Evolutionary conservation across 1,140 invertebrate genomes (phyloP).

Genomic region (Patella vulgata): DNA sequence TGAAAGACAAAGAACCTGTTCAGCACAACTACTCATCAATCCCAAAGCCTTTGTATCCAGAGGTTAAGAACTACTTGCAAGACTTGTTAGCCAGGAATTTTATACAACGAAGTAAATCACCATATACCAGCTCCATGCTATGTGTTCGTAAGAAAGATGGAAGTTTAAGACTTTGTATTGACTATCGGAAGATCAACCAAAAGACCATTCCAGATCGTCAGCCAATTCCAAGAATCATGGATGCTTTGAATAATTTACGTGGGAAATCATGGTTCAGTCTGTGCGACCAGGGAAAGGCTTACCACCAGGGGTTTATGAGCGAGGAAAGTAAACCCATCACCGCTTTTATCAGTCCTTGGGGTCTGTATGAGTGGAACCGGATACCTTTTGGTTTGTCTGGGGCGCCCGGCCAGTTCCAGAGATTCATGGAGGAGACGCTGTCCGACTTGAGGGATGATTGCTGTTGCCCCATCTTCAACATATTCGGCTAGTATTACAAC

Average conservation of each 20-base stretch:
- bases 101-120: conserved; percentile 5
- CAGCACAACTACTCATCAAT: conserved; percentile 11
- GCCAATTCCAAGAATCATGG: conserved; percentile 19
- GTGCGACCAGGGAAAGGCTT: conserved; percentile 28
- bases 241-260: conserved; percentile 11
- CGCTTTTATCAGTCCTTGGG: conserved; percentile 26
- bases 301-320: conserved; percentile 23
- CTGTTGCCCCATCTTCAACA: conserved; percentile 32
- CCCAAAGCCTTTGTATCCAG: conserved; percentile 14
- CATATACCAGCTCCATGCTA: conserved; percentile 25
- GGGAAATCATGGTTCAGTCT: no score
- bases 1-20: conserved; percentile 22
- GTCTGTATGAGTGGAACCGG: conserved; percentile 27
- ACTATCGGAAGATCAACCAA: not conserved
- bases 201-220: not conserved
- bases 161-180: conserved; percentile 6
- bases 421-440: conserved; percentile 26
- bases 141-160: conserved; percentile 28
- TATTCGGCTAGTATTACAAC: conserved; percentile 25
- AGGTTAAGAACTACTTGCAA: conserved; percentile 28
- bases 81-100: conserved; percentile 13
- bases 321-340: conserved; percentile 21
- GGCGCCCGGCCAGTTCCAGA: conserved; percentile 29
- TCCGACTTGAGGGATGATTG: conserved; percentile 10
- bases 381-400: conserved; percentile 37